Conservation (phyloP, 23 tunicate species). For the Ciona savignyi region DNA sequence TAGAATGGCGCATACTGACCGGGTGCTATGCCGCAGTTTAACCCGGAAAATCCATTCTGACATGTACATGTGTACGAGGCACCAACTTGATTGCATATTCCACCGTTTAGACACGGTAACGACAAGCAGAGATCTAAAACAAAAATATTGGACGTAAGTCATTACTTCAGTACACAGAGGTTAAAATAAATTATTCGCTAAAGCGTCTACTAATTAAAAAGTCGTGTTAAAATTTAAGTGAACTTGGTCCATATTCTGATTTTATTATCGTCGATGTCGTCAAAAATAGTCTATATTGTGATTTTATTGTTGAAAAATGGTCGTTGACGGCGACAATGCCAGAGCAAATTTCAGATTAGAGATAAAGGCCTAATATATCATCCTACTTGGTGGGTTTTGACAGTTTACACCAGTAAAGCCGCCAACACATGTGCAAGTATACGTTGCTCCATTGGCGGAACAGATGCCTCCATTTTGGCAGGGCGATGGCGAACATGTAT, state of each 20-base stretch:
- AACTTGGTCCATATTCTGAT: too few relatives aligned
- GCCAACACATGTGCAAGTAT: background rate
- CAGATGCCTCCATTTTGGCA: background rate
- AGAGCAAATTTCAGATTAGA: too few relatives aligned
- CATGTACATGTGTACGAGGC: constrained; percentile 5
- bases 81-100: constrained; percentile 7
- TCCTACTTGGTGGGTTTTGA: background rate
- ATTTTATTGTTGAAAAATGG: too few relatives aligned
- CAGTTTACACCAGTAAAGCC: constrained; percentile 8
- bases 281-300: too few relatives aligned
- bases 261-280: too few relatives aligned
- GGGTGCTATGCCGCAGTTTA: constrained; percentile 7
- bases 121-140: constrained; percentile 9
- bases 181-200: too few relatives aligned
- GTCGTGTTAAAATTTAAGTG: too few relatives aligned
- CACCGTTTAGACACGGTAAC: constrained; percentile 24
- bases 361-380: too few relatives aligned
- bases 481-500: background rate
- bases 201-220: too few relatives aligned
- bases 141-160: too few relatives aligned
- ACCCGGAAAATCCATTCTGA: constrained; percentile 13
- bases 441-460: background rate
- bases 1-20: constrained; percentile 1
- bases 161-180: too few relatives aligned
- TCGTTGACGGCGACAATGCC: too few relatives aligned